phyloP scores from a whole-genome alignment of 2,888 invertebrate species.

The Calliopum simillimum region DNA sequence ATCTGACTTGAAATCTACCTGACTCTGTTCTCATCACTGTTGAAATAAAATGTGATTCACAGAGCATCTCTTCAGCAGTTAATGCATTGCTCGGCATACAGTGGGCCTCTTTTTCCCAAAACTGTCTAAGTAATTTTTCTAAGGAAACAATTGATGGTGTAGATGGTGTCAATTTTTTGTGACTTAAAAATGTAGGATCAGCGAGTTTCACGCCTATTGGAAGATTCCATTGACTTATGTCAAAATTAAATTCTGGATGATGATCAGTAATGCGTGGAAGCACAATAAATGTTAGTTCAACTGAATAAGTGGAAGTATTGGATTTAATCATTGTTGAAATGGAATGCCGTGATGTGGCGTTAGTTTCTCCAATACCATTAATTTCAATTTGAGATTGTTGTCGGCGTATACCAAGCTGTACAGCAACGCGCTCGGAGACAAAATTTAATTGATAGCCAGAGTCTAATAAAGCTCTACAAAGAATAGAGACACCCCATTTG shows the following conservation, averaged over 20 bases:
- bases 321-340: slow-evolving; percentile 17
- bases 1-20: neutral
- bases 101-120: slow-evolving; percentile 20
- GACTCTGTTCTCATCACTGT: slow-evolving; percentile 21
- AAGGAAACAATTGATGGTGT: neutral
- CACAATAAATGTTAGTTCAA: slow-evolving; percentile 13
- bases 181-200: slow-evolving; percentile 19
- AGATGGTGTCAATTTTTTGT: neutral
- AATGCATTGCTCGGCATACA: neutral
- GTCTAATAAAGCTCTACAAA: slow-evolving; percentile 26
- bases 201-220: slow-evolving; percentile 30
- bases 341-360: neutral
- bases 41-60: neutral
- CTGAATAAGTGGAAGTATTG: neutral
- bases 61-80: slow-evolving; percentile 9
- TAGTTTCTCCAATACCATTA: slow-evolving; percentile 14
- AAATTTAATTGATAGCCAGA: slow-evolving; percentile 24
- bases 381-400: neutral
- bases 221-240: neutral
- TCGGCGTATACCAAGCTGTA: slow-evolving; percentile 1
- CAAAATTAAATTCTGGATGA: neutral
- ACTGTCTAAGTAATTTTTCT: slow-evolving; percentile 16
- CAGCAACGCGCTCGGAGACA: slow-evolving; percentile 17
- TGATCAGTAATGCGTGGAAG: neutral
- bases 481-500: no score